These are phyloP conservation scores for Calameuta idolon DNA, from an alignment of 2,888 invertebrate species.

Conservation along the genomic window DNA sequence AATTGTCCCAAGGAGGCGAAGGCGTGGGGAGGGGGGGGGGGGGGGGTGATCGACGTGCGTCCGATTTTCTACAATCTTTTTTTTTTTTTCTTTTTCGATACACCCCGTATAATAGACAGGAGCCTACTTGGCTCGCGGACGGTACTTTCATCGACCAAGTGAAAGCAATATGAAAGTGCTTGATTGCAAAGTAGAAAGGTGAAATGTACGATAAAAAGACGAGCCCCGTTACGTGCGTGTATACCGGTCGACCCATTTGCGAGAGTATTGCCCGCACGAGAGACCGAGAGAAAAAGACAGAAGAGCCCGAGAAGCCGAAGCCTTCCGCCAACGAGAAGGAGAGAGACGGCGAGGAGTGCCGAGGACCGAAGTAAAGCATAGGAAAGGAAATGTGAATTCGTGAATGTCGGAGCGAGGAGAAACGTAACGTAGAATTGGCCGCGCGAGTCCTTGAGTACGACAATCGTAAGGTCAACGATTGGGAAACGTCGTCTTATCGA, in stretches of 20 bases:
- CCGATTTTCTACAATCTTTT: not conserved
- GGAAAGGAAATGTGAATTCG: slow-evolving; percentile 1
- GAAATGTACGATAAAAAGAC: slow-evolving; percentile 67
- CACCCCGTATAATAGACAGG: slow-evolving; percentile 46
- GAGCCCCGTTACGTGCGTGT: slow-evolving; percentile 59
- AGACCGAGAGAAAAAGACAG: too few relatives aligned
- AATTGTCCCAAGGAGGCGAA: too few relatives aligned
- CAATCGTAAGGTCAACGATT: slow-evolving; percentile 51
- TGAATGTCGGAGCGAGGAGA: slow-evolving; percentile 24
- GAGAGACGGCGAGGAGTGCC: too few relatives aligned
- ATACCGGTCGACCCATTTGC: slow-evolving; percentile 57
- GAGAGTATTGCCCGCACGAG: slow-evolving; percentile 37
- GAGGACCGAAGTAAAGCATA: slow-evolving; percentile 14
- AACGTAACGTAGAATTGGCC: slow-evolving; percentile 15
- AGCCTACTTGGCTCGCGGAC: slow-evolving; percentile 58
- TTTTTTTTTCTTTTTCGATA: slow-evolving; percentile 6
- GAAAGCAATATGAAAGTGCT: slow-evolving; percentile 68
- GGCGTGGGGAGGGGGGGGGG: too few relatives aligned
- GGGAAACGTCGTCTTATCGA: not conserved
- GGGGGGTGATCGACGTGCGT: not conserved
- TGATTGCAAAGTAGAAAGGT: slow-evolving; percentile 68
- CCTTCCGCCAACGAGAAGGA: too few relatives aligned
- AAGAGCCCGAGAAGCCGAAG: too few relatives aligned
- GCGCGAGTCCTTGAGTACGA: slow-evolving; percentile 50
- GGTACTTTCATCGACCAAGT: slow-evolving; percentile 66